Evolutionary conservation across 2,113 vertebrate species (phyloP).

Genomic region (Mustelus asterias): DNA sequence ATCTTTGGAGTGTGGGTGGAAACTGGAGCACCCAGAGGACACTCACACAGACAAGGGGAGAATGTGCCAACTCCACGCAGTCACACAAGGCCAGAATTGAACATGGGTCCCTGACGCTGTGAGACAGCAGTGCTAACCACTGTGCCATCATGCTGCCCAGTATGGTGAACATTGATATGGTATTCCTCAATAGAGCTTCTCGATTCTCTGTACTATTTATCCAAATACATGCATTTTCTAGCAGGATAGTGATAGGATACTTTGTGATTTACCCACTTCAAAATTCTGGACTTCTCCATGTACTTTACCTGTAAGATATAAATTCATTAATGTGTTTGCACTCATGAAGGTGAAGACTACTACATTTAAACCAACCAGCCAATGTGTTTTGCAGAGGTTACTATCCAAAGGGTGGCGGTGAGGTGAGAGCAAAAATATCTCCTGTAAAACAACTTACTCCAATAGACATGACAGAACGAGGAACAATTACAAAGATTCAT

Average conservation of each 20-base stretch:
- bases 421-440: conserved; percentile 70
- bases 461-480: conserved; percentile 77
- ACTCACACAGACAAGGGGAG: too few species aligned
- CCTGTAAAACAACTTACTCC: conserved; percentile 79
- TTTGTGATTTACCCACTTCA: not conserved
- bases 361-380: not conserved
- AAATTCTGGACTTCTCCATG: not conserved
- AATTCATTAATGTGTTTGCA: not conserved
- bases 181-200: not conserved
- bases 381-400: conserved; percentile 71
- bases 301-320: not conserved
- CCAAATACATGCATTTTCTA: not conserved
- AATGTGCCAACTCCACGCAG: too few species aligned
- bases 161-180: not conserved
- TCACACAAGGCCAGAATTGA: too few species aligned
- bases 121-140: too few species aligned
- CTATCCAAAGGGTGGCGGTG: conserved; percentile 91
- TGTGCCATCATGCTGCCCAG: too few species aligned
- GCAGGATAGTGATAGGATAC: not conserved
- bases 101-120: too few species aligned
- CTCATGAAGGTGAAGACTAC: not conserved
- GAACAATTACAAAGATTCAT: conserved; percentile 85
- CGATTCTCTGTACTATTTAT: not conserved
- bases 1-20: too few species aligned
- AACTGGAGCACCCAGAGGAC: too few species aligned